These are phyloP conservation scores for Lepidocyrtinus sp. DNA, from an alignment of 2,888 invertebrate genomes.

Conservation along the genomic window DNA sequence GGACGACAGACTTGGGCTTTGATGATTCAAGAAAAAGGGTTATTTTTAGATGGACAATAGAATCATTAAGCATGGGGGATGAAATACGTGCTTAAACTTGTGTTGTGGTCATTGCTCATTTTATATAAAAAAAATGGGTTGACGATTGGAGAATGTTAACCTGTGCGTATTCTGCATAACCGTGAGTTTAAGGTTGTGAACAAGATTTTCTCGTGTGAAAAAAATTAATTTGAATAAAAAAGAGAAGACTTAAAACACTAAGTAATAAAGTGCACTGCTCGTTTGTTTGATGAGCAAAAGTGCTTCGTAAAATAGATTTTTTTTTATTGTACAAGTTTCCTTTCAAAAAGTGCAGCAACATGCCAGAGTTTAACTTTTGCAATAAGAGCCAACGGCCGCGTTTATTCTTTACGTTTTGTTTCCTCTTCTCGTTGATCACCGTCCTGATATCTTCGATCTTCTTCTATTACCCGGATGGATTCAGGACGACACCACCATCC, in stretches of 20 bases:
- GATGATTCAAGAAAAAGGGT: not conserved
- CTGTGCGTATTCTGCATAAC: not conserved
- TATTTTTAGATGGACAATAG: constrained; percentile 13
- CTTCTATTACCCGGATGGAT: constrained; percentile 67
- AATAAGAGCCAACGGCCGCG: constrained; percentile 63
- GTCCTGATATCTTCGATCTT: constrained; percentile 66
- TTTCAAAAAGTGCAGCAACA: constrained; percentile 22
- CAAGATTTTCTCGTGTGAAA: constrained; percentile 6
- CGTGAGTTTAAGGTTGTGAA: constrained; percentile 1
- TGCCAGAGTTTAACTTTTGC: constrained; percentile 61
- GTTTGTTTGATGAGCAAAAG: no score
- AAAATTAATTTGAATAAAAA: not conserved
- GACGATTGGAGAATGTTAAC: not conserved
- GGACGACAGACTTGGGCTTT: not conserved
- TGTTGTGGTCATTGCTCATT: no score
- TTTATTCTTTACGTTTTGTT: constrained; percentile 68
- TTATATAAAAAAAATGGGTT: not conserved
- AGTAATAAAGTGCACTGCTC: no score
- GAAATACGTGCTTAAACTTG: not conserved
- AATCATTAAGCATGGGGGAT: not conserved
- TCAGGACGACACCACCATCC: constrained; percentile 50
- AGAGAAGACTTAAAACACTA: no score
- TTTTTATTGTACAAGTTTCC: no score
- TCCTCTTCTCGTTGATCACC: constrained; percentile 65
- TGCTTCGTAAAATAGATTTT: no score